Evolutionary conservation across 2,113 vertebrate genomes (phyloP), one percentile per base, ranked within the genome.

Genomic region (Microtus pennsylvanicus): DNA sequence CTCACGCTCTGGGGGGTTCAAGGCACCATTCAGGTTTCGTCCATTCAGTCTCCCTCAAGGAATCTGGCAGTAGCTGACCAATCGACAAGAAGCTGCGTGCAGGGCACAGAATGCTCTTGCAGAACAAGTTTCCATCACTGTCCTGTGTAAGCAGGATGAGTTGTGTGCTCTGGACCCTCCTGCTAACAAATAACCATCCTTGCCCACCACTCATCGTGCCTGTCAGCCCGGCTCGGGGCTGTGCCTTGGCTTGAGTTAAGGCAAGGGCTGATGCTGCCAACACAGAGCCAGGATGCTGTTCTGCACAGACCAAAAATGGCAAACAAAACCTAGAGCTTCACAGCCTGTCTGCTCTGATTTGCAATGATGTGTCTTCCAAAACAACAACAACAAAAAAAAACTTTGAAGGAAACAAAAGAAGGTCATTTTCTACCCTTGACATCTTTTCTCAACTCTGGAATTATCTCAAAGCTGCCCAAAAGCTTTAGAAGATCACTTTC

Each of bases 241-340:
- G 1, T 52, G 69, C 87, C 35, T 92, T 87, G 90, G 74, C 69
- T 85, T 63, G 74, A 52, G 65, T 82, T 61, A 78, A 94, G 78
- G 42, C 87, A 97, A 91, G n/a, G 72, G 38, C 35, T 63, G 26
- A 21, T 93, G 87, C 65, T 97, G 90, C 89, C 77, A 90, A n/a
- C 12, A n/a, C 22, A 75, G 26, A 93, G n/a, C 65, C 76, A 94
- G 63, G 75, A 77, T 61, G 33, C 58, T 94, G 1, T 50, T 95
- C 81, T 26, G 47, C 35, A 69, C 10, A 28, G 77, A 94, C 55
- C 30, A 96, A 70, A 93, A 90, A 92, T 87, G 74, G 94, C 83
- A 89, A 70, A 89, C 90, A 93, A 97, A 95, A 90, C 96, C 78
- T 95, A 90, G 82, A 96, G 89, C 63, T 94, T 95, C 89, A 94